These are phyloP conservation scores for Hyppa rectilinea DNA, from an alignment of 2,888 invertebrate species.

Conservation along the genomic window DNA sequence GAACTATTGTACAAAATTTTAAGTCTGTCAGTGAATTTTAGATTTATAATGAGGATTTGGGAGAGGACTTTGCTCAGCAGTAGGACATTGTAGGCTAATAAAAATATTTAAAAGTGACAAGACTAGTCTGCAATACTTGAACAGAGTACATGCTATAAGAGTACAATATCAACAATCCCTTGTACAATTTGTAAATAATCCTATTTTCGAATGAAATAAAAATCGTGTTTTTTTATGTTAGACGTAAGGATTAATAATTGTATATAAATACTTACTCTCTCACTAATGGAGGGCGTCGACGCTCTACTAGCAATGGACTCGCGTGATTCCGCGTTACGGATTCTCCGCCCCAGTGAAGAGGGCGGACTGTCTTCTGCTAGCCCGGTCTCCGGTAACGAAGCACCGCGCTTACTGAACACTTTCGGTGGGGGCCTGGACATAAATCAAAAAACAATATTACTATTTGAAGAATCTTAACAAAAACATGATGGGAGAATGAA, in stretches of 20 bases:
- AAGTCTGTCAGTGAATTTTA: background rate
- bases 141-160: background rate
- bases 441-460: slow-evolving; percentile 17
- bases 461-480: slow-evolving; percentile 5
- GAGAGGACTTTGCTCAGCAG: no score
- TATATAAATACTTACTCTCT: slow-evolving; percentile 80
- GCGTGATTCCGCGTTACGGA: slow-evolving; percentile 86
- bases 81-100: no score
- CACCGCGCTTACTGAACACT: slow-evolving; percentile 90
- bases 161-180: background rate
- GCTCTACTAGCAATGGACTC: slow-evolving; percentile 88
- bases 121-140: no score
- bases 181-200: background rate
- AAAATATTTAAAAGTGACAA: no score
- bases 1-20: background rate
- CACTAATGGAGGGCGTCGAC: slow-evolving; percentile 89
- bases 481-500: background rate
- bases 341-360: slow-evolving; percentile 84
- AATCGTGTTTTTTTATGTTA: background rate
- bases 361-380: slow-evolving; percentile 89
- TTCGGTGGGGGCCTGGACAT: slow-evolving; percentile 91
- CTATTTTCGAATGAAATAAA: background rate
- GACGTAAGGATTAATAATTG: background rate
- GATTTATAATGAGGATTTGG: background rate
- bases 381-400: slow-evolving; percentile 90